Percentiles rank a stretch among this genome's conserved stretches.
Conservation (phyloP, 2,797 vertebrate genomes). For the Siniperca scherzeri region DNA sequence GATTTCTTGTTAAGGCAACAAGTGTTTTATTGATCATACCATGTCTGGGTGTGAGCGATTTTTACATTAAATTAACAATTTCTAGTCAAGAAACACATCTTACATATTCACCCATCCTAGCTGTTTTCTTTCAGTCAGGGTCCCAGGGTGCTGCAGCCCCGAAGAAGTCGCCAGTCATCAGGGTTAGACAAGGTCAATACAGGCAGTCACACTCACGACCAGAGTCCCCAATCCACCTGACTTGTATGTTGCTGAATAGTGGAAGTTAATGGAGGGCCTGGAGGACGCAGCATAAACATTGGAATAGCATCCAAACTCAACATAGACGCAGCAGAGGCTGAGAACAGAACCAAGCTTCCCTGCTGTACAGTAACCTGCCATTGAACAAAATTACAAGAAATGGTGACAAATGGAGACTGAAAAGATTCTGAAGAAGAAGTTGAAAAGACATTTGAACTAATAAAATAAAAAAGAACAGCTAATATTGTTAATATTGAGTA, state of each 20-base stretch:
- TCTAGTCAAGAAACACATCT: neutral
- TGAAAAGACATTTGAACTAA: too few relatives aligned
- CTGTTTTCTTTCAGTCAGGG: neutral
- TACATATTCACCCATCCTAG: neutral
- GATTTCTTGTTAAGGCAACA: too few relatives aligned
- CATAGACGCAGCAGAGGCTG: neutral
- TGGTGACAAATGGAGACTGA: neutral
- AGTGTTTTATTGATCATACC: neutral
- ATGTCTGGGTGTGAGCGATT: neutral
- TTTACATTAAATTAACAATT: neutral
- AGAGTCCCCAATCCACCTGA: neutral
- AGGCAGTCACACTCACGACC: neutral
- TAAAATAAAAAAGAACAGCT: too few relatives aligned
- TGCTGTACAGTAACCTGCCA: neutral
- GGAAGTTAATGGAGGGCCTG: too few relatives aligned
- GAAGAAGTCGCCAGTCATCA: neutral
- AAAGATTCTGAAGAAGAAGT: too few relatives aligned
- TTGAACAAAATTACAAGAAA: neutral
- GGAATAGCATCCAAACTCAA: neutral
- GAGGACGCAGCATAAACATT: neutral
- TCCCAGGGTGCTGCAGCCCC: neutral
- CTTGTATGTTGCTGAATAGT: neutral
- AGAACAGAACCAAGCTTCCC: neutral
- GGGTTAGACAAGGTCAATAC: conserved; percentile 1
- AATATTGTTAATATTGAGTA: neutral